Base-by-base conservation (phyloP, 2,888 invertebrate species). In the Cheilosia vernalis region DNA sequence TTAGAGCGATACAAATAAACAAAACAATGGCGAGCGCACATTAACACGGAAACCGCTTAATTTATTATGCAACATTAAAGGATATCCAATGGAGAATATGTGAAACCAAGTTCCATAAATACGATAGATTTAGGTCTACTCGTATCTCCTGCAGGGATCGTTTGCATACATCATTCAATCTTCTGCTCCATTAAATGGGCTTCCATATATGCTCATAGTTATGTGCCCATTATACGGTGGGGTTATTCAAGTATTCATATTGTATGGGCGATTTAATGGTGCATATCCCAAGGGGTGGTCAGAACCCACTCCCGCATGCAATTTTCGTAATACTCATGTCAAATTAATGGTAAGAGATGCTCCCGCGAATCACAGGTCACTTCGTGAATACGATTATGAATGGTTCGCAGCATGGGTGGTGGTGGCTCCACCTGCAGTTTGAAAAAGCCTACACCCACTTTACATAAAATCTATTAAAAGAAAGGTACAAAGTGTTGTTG, bases 111-210 rank as follows among this genome's bases (percentile, higher is more conserved):
- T 44, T 61, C 56, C 67, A 79, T 84, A 69, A 84, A 80, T 79
- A 84, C 33, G 56, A 64, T 58, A 53, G 64, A 53, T 66, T 74
- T 64, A 44, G 58, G 60, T 44, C 19, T 9, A 37, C 37, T 13
- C 37, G 37, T 13, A 24, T 49, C 49, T 33, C 63, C 10, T 17
- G 19, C 49, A 19, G 49, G 51, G 55, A 61, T 67, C 76, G 67
- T 67, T 67, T 76, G 60, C 74, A 72, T 85, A 72, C 61, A 72
- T 81, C 81, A 85, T 85, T 81, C 81, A 81, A 77, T 85, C 63
- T 81, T 80, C 70, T 51, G 40, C 58, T 24, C 67, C 85, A 81
- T 85, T 85, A 81, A 76, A 47, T 69, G 74, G 53, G n/a, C 30
- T 24, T 44, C 70, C 70, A 24, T 51, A 21, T 4, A 47, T 21